Evolutionary conservation across 2,888 invertebrate species (phyloP).

Genomic region (Dioctria linearis): DNA sequence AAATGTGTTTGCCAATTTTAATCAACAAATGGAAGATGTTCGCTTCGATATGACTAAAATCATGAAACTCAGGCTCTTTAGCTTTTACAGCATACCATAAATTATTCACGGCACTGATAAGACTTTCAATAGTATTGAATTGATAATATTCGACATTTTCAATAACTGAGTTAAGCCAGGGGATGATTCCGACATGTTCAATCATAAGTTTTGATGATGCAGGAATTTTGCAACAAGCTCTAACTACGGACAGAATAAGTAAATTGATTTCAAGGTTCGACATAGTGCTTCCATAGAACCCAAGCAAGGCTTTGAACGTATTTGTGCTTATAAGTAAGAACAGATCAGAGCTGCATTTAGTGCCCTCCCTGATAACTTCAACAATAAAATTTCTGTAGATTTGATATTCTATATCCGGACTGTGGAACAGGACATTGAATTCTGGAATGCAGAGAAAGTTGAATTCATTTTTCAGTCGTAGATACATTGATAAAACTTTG

Average conservation of each 20-base stretch:
- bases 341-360: constrained; percentile 83
- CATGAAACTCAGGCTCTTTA: constrained; percentile 63
- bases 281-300: constrained; percentile 77
- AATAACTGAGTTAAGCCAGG: constrained; percentile 76
- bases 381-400: constrained; percentile 85
- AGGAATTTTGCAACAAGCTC: constrained; percentile 76
- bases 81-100: constrained; percentile 68
- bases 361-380: constrained; percentile 82
- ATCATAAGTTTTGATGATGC: constrained; percentile 78
- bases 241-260: constrained; percentile 78
- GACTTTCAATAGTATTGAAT: constrained; percentile 69
- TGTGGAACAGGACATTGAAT: constrained; percentile 87
- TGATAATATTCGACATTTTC: constrained; percentile 68
- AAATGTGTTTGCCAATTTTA: constrained; percentile 64
- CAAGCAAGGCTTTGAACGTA: constrained; percentile 84
- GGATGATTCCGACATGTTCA: constrained; percentile 79
- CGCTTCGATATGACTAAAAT: constrained; percentile 64
- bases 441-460: constrained; percentile 89
- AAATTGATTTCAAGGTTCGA: constrained; percentile 77
- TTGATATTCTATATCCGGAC: constrained; percentile 79
- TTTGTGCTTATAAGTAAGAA: constrained; percentile 81
- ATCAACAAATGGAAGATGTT: constrained; percentile 65
- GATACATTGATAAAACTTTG: constrained; percentile 82
- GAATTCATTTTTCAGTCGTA: constrained; percentile 83
- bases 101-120: constrained; percentile 68